Conservation (phyloP, 2,113 vertebrate genomes). For the Heliornis fulica region DNA sequence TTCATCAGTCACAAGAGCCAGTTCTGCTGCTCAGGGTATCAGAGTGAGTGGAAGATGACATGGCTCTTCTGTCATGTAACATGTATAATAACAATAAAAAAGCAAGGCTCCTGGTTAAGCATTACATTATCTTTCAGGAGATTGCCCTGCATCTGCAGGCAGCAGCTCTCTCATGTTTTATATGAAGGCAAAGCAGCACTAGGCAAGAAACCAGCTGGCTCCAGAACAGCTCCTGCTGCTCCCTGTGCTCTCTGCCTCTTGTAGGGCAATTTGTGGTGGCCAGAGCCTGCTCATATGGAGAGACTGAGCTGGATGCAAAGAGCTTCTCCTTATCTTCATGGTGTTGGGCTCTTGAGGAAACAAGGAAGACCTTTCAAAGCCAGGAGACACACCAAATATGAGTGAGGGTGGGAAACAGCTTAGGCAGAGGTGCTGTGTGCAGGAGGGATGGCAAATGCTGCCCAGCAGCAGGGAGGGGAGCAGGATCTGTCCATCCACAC, state of each 20-base stretch:
- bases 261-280: background rate
- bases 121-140: background rate
- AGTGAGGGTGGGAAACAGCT: background rate
- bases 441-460: background rate
- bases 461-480: background rate
- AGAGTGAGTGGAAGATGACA: background rate
- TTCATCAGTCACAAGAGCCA: background rate
- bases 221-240: fast-evolving
- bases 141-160: background rate
- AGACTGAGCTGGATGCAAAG: background rate
- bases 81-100: background rate
- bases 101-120: background rate
- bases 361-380: background rate
- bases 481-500: background rate
- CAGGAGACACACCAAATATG: background rate
- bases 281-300: background rate
- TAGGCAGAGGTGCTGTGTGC: fast-evolving
- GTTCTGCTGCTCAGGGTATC: background rate
- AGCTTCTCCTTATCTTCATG: background rate
- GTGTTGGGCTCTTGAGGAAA: background rate
- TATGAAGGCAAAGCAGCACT: background rate
- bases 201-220: background rate
- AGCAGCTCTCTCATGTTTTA: background rate
- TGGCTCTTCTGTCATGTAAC: background rate
- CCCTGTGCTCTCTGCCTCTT: background rate